Conservation (phyloP, 1,140 invertebrate species). For the Thrips palmi region DNA sequence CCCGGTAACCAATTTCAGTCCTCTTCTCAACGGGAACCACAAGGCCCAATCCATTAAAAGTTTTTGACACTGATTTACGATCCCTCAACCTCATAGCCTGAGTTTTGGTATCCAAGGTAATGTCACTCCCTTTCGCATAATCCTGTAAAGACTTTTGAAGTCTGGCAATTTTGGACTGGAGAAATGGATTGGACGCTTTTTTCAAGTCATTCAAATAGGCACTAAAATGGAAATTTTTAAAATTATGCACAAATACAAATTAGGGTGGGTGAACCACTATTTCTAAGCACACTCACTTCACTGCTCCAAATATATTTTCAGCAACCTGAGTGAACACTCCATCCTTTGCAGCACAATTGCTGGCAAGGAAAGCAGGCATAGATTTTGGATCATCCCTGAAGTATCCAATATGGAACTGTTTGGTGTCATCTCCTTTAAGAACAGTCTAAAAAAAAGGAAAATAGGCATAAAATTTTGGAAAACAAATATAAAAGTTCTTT, state of each 20-base stretch:
- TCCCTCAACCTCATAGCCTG: conserved; percentile 39
- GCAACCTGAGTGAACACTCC: conserved; percentile 50
- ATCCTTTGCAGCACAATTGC: conserved; percentile 45
- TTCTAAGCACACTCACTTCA: conserved; percentile 39
- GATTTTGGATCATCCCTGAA: conserved; percentile 66
- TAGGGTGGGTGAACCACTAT: conserved; percentile 6
- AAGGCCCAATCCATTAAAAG: conserved; percentile 72
- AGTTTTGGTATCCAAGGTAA: conserved; percentile 37
- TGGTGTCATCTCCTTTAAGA: conserved; percentile 43
- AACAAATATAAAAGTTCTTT: conserved; percentile 16
- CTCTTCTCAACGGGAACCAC: conserved; percentile 73
- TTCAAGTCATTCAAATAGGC: conserved; percentile 39
- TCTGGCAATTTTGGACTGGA: conserved; percentile 33
- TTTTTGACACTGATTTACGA: conserved; percentile 50
- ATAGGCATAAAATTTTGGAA: neutral
- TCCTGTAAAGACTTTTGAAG: conserved; percentile 39
- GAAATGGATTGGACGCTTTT: conserved; percentile 42
- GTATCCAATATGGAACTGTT: conserved; percentile 71
- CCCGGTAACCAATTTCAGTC: conserved; percentile 60
- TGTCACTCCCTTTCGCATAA: conserved; percentile 41
- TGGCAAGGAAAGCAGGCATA: conserved; percentile 53
- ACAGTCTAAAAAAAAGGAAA: conserved; percentile 36
- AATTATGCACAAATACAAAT: conserved; percentile 15
- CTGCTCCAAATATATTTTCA: conserved; percentile 69
- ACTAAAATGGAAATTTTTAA: conserved; percentile 22